Conservation (phyloP, 2,797 vertebrate genomes). For the Siniperca undulata region DNA sequence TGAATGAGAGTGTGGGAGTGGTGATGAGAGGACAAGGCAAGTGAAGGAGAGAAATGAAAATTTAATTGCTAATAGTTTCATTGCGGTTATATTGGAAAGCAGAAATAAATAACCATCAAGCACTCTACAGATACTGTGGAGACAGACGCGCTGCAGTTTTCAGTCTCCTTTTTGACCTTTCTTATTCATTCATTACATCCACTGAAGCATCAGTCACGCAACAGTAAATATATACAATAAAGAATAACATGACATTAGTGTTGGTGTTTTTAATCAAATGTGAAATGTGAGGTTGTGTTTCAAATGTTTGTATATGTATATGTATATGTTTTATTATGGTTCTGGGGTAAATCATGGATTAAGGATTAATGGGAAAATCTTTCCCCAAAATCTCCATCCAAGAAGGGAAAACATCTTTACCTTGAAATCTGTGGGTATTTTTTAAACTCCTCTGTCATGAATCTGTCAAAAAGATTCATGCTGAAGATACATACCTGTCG, state of each 20-base stretch:
- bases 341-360: neutral
- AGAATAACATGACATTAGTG: too few species aligned
- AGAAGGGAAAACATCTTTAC: neutral
- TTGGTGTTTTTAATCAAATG: neutral
- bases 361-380: neutral
- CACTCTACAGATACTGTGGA: neutral
- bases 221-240: too few species aligned
- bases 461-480: conserved; percentile 28
- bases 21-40: neutral
- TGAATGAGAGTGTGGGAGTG: neutral
- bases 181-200: too few species aligned
- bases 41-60: neutral
- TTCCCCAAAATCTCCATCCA: neutral
- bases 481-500: conserved; percentile 18
- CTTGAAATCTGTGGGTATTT: neutral
- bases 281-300: neutral
- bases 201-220: too few species aligned
- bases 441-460: neutral
- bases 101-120: conserved; percentile 17
- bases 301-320: neutral
- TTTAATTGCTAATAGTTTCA: neutral
- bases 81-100: neutral
- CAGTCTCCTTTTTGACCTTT: too few species aligned
- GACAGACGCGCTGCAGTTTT: neutral
- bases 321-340: neutral